These are phyloP conservation scores for Mugil cephalus DNA, from an alignment of 2,113 vertebrate genomes.

Conservation along the genomic window DNA sequence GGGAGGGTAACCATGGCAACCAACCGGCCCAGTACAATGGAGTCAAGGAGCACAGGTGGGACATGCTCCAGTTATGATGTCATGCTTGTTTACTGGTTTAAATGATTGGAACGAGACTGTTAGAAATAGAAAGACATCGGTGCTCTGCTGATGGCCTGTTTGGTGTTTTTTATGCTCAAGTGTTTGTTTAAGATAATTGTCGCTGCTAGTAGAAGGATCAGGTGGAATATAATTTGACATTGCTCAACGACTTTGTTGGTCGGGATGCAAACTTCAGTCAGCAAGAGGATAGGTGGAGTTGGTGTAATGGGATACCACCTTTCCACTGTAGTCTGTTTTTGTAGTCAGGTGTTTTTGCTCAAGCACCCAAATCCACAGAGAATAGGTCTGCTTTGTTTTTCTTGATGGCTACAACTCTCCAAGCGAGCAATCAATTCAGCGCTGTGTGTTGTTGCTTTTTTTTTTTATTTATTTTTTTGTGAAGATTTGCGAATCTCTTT, in stretches of 20 bases:
- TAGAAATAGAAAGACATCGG: not conserved
- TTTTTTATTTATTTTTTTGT: not conserved
- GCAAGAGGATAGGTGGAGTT: conserved; percentile 8
- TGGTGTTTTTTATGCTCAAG: not conserved
- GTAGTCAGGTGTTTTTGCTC: conserved; percentile 52
- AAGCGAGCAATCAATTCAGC: conserved; percentile 17
- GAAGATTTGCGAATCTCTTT: conserved; percentile 43
- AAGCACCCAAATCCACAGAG: conserved; percentile 52
- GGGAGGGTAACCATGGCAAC: conserved; percentile 88
- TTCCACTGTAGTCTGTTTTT: conserved; percentile 48
- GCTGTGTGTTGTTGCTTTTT: not conserved
- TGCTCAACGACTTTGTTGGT: conserved; percentile 2
- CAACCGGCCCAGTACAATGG: conserved; percentile 88
- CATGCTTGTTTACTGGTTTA: conserved; percentile 61
- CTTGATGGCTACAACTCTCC: conserved; percentile 18
- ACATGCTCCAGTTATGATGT: conserved; percentile 59
- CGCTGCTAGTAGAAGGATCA: not conserved
- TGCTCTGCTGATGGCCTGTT: not conserved
- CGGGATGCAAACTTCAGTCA: conserved; percentile 16
- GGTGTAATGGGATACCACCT: conserved; percentile 61
- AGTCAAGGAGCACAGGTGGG: conserved; percentile 95
- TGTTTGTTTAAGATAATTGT: conserved; percentile 2
- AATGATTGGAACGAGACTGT: conserved; percentile 17
- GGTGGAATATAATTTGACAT: not conserved
- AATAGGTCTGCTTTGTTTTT: conserved; percentile 52